Percentiles rank a stretch among this genome's conserved stretches.
phyloP scores from a whole-genome alignment of 2,888 invertebrate species.

The Parnassius mnemosyne region DNA sequence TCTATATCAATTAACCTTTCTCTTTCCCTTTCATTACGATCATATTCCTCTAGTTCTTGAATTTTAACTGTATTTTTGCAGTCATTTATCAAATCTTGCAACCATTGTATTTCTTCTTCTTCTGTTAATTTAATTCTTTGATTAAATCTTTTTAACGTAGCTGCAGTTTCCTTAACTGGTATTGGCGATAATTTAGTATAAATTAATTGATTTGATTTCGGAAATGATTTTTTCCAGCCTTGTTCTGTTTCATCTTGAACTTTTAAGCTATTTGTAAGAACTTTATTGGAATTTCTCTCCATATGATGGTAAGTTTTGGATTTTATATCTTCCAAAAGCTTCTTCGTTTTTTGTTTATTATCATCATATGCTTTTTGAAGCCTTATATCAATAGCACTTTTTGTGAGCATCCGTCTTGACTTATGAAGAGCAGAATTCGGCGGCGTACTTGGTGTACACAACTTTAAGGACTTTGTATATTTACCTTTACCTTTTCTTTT shows the following conservation, averaged over 20 bases:
- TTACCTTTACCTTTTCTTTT: slow-evolving; percentile 51
- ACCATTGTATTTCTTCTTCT: slow-evolving; percentile 72
- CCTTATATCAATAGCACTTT: slow-evolving; percentile 58
- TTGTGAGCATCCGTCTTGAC: slow-evolving; percentile 58
- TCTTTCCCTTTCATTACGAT: slow-evolving; percentile 69
- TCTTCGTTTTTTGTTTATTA: slow-evolving; percentile 58
- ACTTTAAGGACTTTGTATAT: slow-evolving; percentile 28
- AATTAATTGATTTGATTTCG: slow-evolving; percentile 36
- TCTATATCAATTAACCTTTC: slow-evolving; percentile 77
- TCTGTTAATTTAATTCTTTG: slow-evolving; percentile 68
- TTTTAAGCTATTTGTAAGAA: slow-evolving; percentile 43
- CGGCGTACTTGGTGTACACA: slow-evolving; percentile 44
- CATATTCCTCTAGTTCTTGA: slow-evolving; percentile 64
- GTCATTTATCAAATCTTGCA: slow-evolving; percentile 71
- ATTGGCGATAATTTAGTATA: neutral
- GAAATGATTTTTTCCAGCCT: slow-evolving; percentile 36
- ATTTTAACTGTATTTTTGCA: slow-evolving; percentile 63
- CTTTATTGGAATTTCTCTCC: slow-evolving; percentile 50
- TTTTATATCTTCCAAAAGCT: slow-evolving; percentile 55
- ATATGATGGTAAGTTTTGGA: slow-evolving; percentile 52
- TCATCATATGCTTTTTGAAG: slow-evolving; percentile 54
- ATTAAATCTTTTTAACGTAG: slow-evolving; percentile 76
- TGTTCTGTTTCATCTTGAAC: slow-evolving; percentile 50
- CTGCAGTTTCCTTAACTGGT: slow-evolving; percentile 68
- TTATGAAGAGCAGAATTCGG: slow-evolving; percentile 50